Evolutionary conservation across 2,113 vertebrate species (phyloP), one percentile per base, ranked within the genome.

Genomic region (Hippoglossus stenolepis): DNA sequence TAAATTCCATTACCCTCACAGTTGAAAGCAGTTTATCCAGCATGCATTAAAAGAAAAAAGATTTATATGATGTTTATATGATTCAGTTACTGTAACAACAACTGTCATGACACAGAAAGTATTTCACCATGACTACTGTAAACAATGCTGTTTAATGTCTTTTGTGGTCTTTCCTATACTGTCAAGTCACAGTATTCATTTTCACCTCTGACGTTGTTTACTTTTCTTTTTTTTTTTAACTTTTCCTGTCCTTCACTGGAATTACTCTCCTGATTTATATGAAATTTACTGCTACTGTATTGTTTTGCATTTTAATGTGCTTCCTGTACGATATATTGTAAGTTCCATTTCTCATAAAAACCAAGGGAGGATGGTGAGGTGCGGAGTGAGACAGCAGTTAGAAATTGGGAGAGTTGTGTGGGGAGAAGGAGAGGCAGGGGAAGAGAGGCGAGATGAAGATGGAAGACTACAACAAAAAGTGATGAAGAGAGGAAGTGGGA

Each of bases 391-490:
- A 79, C 13, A 18, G 49, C 24, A 9, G 51, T 43, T 49, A 11
- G 18, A 68, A 70, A 78, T 13, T 56, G 40, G 38, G 2, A 38
- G 24, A 71, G 61, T 26, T 31, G 11, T 72, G 35, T 45, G 17
- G 73, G 65, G 64, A 71, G 80, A 74, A 47, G 57, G 58, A 64
- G 72, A 78, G 24, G 17, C 13, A 57, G 40, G 45, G 45, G 45
- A 65, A 60, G 38, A 47, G 21, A 51, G n/a, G 21, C 26, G 60
- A 80, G 8, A 76, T 21, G 45, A 43, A 65, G 68, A 85, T 51
- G 60, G 59, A 82, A 53, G 58, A 77, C 20, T 58, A 31, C 47
- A 80, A 73, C 56, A 71, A 66, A 69, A 63, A 79, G 51, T 53
- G 66, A 76, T 66, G 65, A 75, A 85, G 62, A 73, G 73, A 66